These are phyloP conservation scores for Nomada fucata DNA, from an alignment of 2,888 invertebrate genomes.

Conservation along the genomic window DNA sequence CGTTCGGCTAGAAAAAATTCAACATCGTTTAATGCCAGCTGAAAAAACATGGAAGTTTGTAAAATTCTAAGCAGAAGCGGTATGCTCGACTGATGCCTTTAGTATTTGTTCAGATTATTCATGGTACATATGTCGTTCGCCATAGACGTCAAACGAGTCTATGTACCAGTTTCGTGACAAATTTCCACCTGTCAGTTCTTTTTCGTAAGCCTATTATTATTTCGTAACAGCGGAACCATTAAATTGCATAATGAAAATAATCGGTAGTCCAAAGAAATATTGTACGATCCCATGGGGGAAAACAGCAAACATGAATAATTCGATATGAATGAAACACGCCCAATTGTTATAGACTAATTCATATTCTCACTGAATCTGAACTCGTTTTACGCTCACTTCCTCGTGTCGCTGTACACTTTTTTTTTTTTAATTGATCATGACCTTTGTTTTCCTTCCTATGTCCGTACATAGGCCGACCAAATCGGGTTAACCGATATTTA, in stretches of 20 bases:
- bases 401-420: neutral
- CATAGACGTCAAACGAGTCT: constrained; percentile 6
- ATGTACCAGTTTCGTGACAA: neutral
- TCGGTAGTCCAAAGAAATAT: neutral
- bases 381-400: neutral
- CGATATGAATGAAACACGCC: neutral
- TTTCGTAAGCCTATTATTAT: neutral
- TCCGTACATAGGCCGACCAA: constrained; percentile 23
- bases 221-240: neutral
- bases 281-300: no score
- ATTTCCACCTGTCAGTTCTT: neutral
- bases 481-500: constrained; percentile 22
- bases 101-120: constrained; percentile 27
- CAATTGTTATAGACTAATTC: neutral
- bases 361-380: no score
- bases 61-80: neutral
- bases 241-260: neutral
- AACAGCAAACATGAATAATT: neutral
- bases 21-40: neutral
- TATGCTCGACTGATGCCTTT: neutral
- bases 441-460: neutral
- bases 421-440: neutral
- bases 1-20: neutral
- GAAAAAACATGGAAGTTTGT: constrained; percentile 5
- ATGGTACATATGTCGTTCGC: neutral